Percentiles rank a stretch among this genome's conserved stretches.
phyloP scores from a whole-genome alignment of 2,888 invertebrate species.

The Macrosoma leucophasiata region DNA sequence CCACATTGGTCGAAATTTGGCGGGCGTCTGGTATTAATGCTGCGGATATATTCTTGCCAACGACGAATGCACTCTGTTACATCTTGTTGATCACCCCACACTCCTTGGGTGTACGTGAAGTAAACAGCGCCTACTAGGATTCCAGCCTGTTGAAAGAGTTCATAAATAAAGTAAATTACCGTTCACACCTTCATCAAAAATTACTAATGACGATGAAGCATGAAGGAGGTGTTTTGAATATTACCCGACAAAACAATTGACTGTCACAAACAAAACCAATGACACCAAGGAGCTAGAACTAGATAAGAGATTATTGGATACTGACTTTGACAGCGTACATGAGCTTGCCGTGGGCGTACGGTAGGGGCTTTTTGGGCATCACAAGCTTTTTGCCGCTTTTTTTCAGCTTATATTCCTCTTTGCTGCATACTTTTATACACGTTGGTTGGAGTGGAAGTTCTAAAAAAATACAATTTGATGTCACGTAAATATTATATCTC shows the following conservation, averaged over 20 bases:
- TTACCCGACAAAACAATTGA: no score
- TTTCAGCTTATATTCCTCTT: constrained; percentile 49
- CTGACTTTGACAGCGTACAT: constrained; percentile 63
- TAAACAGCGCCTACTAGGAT: constrained; percentile 60
- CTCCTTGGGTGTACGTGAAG: constrained; percentile 65
- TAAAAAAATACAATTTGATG: constrained; percentile 26
- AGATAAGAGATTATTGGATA: no score
- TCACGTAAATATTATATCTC: no score
- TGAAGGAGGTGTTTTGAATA: constrained; percentile 38
- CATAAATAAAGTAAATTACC: no score
- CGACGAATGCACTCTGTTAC: constrained; percentile 59
- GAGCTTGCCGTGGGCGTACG: constrained; percentile 56
- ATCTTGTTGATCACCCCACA: constrained; percentile 65
- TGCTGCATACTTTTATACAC: constrained; percentile 60
- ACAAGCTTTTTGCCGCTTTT: constrained; percentile 37
- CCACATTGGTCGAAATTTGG: constrained; percentile 59
- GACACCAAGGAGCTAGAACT: no score
- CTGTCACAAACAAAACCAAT: no score
- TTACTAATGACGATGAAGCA: constrained; percentile 47
- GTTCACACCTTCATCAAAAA: constrained; percentile 15
- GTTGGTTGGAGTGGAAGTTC: constrained; percentile 55
- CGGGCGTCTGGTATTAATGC: constrained; percentile 59
- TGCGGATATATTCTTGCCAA: constrained; percentile 61
- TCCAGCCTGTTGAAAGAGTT: constrained; percentile 47
- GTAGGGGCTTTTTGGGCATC: constrained; percentile 32